These are phyloP conservation scores for Helarctos malayanus DNA, from an alignment of 2,797 vertebrate species.

Conservation along the genomic window DNA sequence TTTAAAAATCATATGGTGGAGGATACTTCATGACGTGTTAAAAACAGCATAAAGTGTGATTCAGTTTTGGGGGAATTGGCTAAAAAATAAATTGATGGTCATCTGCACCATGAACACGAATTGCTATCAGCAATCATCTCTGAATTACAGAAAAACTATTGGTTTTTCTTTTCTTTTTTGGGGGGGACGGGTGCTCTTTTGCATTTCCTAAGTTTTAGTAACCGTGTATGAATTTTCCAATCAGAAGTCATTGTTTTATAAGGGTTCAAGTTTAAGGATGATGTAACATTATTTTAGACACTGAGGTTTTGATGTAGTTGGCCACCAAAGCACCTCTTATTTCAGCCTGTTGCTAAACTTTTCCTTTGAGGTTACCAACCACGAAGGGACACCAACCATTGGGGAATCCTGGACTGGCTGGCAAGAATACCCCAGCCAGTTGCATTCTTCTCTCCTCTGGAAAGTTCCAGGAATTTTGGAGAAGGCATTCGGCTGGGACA, in stretches of 20 bases:
- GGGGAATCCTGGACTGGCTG: not conserved
- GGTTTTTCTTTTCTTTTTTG: not conserved
- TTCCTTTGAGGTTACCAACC: not conserved
- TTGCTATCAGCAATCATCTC: not conserved
- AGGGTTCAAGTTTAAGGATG: not conserved
- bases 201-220: slow-evolving; percentile 29
- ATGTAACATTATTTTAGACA: not conserved
- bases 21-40: not conserved
- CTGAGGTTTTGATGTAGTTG: not conserved
- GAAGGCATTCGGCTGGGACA: not conserved
- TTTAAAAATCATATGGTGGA: not conserved
- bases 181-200: not conserved
- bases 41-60: slow-evolving; percentile 7
- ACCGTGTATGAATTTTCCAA: not conserved
- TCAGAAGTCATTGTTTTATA: slow-evolving; percentile 14
- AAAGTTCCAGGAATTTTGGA: slow-evolving; percentile 24
- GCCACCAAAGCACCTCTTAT: not conserved
- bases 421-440: not conserved
- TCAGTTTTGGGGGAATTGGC: slow-evolving; percentile 12
- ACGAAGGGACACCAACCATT: not conserved
- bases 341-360: not conserved
- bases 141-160: not conserved
- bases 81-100: slow-evolving; percentile 52
- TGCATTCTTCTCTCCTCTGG: not conserved
- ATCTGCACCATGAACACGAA: not conserved